Conservation (phyloP, 2,888 invertebrate species). For the Neelides folsomi region DNA sequence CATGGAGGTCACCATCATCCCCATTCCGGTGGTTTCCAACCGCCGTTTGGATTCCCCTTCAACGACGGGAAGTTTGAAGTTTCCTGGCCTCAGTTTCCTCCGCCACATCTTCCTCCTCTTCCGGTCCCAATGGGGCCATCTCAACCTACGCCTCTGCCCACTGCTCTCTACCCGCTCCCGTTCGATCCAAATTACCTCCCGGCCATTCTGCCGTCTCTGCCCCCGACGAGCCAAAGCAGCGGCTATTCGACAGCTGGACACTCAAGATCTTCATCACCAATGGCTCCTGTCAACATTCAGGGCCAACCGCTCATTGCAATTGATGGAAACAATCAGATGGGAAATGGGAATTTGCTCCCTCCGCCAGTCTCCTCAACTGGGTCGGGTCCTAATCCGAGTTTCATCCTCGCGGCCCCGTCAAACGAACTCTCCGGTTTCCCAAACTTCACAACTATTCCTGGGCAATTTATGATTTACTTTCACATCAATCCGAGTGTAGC, state of each 20-base stretch:
- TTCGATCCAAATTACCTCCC: constrained; percentile 29
- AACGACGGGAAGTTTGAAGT: neutral
- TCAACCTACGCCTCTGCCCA: constrained; percentile 24
- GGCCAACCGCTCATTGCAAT: constrained; percentile 8
- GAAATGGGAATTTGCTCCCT: neutral
- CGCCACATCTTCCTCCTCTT: no score
- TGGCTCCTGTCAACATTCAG: constrained; percentile 9
- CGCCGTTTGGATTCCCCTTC: neutral
- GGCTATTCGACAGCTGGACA: constrained; percentile 27
- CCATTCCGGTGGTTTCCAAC: neutral
- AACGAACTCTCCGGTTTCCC: constrained; percentile 25
- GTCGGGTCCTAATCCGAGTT: constrained; percentile 15
- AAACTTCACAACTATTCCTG: constrained; percentile 27
- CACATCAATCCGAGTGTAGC: constrained; percentile 66
- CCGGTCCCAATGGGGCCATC: no score
- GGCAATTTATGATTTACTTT: constrained; percentile 55
- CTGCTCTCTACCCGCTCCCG: constrained; percentile 29
- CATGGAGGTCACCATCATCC: neutral
- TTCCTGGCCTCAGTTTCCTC: neutral
- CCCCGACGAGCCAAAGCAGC: constrained; percentile 19
- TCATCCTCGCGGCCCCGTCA: constrained; percentile 29
- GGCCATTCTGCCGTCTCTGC: constrained; percentile 26
- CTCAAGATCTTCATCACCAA: constrained; percentile 29
- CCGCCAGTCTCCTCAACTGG: constrained; percentile 2
- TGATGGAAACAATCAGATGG: constrained; percentile 2